Evolutionary conservation across 2,888 invertebrate species (phyloP).

Genomic region (Taphrorychus bicolor): DNA sequence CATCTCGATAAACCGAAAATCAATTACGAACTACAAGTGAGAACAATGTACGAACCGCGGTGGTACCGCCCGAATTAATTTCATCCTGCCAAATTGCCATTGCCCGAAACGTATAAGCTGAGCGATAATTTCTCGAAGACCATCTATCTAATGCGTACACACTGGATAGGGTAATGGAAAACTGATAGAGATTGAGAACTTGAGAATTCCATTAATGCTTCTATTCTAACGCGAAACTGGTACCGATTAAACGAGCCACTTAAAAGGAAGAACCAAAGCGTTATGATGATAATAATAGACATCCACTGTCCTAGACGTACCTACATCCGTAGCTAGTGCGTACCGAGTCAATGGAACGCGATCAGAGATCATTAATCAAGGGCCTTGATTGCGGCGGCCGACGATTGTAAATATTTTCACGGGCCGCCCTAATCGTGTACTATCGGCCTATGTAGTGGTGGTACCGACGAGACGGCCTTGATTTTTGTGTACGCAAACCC

Average conservation of each 20-base stretch:
- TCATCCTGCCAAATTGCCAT: neutral
- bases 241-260: too few relatives aligned
- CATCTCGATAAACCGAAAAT: constrained; percentile 25
- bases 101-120: neutral
- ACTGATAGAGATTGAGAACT: too few relatives aligned
- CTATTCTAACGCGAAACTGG: neutral
- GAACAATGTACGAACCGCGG: constrained; percentile 5
- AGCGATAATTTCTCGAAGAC: neutral
- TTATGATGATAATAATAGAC: neutral
- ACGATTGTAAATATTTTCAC: constrained; percentile 41
- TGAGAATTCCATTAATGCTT: neutral
- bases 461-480: constrained; percentile 27
- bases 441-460: constrained; percentile 7
- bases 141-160: neutral
- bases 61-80: constrained; percentile 14
- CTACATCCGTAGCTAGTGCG: constrained; percentile 15
- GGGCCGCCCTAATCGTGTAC: constrained; percentile 41
- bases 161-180: too few relatives aligned
- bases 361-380: constrained; percentile 40
- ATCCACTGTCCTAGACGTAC: neutral
- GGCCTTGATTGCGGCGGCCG: constrained; percentile 31
- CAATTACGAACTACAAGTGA: constrained; percentile 24
- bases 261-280: neutral
- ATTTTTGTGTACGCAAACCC: constrained; percentile 24
- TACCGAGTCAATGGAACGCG: constrained; percentile 27